Base-by-base conservation (phyloP, 2,888 invertebrate genomes). In the Serripes groenlandicus region DNA sequence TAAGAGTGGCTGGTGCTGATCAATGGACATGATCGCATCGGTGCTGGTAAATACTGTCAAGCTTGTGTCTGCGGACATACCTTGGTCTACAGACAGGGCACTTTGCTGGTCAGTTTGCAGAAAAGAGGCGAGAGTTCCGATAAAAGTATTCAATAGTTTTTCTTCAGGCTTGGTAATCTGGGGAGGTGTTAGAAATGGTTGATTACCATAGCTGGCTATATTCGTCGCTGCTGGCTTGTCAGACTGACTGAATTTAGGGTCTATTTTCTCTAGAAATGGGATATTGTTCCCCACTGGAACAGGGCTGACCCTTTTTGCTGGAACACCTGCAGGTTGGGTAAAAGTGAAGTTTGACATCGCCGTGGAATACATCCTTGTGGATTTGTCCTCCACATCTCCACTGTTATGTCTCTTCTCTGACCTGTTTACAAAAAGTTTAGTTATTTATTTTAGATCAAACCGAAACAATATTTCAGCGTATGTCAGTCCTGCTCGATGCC, bases 381-480 rank as follows among this genome's bases (percentile, higher is more conserved):
- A 37, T 11, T 4, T 15, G 18, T 66, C 66, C 21, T 66, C 66
- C 3, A 42, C 26, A 23, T 66, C 66, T 11, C 66, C 66, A 28
- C 66, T 66, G 34, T 66, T 28, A 42, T 66, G 66, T 26, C 66
- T n/a, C 15, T 66, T 66, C 66, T 66, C 66, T 15, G 66, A 66
- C 26, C 66, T 66, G 23, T 0, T n/a, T n/a, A n/a, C n/a, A n/a
- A n/a, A n/a, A n/a, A n/a, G n/a, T n/a, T n/a, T n/a, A n/a, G n/a
- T n/a, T n/a, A n/a, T n/a, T n/a, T n/a, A n/a, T n/a, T n/a, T n/a
- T n/a, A n/a, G n/a, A n/a, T n/a, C n/a, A n/a, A n/a, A n/a, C n/a
- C n/a, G n/a, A n/a, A n/a, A n/a, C n/a, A n/a, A n/a, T n/a, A n/a
- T n/a, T n/a, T n/a, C n/a, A n/a, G n/a, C n/a, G n/a, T n/a, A n/a